These are phyloP conservation scores for Coregonus sp. DNA, from an alignment of 2,797 vertebrate genomes.

Conservation along the genomic window DNA sequence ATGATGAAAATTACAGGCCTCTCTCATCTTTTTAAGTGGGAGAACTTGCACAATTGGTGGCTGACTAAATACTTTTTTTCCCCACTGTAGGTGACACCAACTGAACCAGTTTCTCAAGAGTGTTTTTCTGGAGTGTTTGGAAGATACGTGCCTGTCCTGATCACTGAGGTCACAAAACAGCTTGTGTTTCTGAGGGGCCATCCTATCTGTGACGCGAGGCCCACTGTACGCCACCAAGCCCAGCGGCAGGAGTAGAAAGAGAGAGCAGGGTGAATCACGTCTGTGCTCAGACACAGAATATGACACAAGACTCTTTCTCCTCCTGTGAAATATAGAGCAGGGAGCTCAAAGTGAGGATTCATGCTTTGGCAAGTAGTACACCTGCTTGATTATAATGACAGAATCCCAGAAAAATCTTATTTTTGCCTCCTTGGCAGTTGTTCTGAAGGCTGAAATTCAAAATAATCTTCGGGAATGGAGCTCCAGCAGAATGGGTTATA, in stretches of 20 bases:
- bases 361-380: slow-evolving; percentile 43
- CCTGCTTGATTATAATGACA: slow-evolving; percentile 59
- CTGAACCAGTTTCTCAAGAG: slow-evolving; percentile 35
- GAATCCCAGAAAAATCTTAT: slow-evolving; percentile 52
- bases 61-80: too few relatives aligned
- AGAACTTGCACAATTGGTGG: too few relatives aligned
- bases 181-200: slow-evolving; percentile 5
- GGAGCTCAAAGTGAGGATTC: slow-evolving; percentile 24
- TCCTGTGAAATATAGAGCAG: slow-evolving; percentile 18
- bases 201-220: slow-evolving; percentile 41
- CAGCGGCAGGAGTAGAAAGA: slow-evolving; percentile 14
- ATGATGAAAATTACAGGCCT: too few relatives aligned
- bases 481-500: slow-evolving; percentile 52
- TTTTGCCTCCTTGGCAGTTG: slow-evolving; percentile 55
- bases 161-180: slow-evolving; percentile 37
- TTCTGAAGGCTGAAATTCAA: slow-evolving; percentile 57
- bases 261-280: slow-evolving; percentile 32
- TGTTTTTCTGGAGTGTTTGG: slow-evolving; percentile 32
- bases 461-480: slow-evolving; percentile 54
- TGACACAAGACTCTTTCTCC: slow-evolving; percentile 46
- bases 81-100: slow-evolving; percentile 30
- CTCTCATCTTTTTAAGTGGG: too few relatives aligned
- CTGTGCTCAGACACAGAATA: slow-evolving; percentile 30
- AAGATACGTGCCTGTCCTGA: slow-evolving; percentile 46
- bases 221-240: slow-evolving; percentile 25